Percentiles rank a stretch among this genome's conserved stretches.
phyloP scores from a whole-genome alignment of 2,888 invertebrate genomes.

The Aplocera efformata region DNA sequence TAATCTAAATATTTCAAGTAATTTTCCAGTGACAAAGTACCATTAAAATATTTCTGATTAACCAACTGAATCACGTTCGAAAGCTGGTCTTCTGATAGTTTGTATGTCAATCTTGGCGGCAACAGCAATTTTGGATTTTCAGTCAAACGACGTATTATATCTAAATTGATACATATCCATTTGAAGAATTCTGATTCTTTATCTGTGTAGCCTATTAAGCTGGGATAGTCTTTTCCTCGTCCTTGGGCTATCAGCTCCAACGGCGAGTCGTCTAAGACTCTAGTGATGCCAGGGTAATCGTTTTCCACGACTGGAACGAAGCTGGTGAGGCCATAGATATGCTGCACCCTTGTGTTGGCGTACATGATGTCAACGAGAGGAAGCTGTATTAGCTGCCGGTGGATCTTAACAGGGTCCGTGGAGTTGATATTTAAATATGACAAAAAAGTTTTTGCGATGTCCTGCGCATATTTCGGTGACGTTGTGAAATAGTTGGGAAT shows the following conservation, averaged over 20 bases:
- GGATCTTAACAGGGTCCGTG: conserved; percentile 25
- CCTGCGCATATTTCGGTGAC: conserved; percentile 25
- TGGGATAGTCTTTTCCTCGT: conserved; percentile 28
- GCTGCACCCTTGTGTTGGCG: conserved; percentile 25
- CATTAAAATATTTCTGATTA: conserved; percentile 22
- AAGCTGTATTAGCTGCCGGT: conserved; percentile 19
- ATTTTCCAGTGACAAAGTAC: conserved; percentile 20
- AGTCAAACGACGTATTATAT: conserved; percentile 13
- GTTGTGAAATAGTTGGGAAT: conserved; percentile 26
- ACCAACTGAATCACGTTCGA: conserved; percentile 11
- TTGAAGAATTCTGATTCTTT: conserved; percentile 21
- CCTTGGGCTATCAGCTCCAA: conserved; percentile 27
- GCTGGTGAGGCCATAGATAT: conserved; percentile 5
- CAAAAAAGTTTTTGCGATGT: conserved; percentile 30
- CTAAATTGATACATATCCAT: conserved; percentile 6
- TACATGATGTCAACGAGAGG: conserved; percentile 37
- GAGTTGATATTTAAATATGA: conserved; percentile 49
- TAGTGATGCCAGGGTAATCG: conserved; percentile 20
- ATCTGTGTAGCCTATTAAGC: conserved; percentile 19
- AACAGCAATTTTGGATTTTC: conserved; percentile 19
- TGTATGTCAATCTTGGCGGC: conserved; percentile 13
- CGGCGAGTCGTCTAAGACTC: conserved; percentile 32
- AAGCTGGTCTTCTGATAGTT: conserved; percentile 7
- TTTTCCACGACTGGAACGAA: conserved; percentile 32
- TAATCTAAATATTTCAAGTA: conserved; percentile 23